A percentile compares a stretch with the other conserved stretches of the same genome.
Evolutionary conservation across 2,888 invertebrate species (phyloP).

Genomic region (Agapostemon virescens): DNA sequence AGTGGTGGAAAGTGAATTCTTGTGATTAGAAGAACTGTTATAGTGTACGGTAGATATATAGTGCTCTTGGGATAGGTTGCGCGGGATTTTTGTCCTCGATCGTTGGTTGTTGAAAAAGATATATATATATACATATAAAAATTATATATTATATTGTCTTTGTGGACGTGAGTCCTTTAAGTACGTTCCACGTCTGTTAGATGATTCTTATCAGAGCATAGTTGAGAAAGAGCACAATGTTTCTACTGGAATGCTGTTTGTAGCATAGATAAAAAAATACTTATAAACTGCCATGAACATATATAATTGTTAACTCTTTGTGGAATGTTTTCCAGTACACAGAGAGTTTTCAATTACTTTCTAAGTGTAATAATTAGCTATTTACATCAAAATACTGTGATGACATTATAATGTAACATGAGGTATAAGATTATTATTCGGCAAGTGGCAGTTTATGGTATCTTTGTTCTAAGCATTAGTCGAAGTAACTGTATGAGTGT

Average conservation of each 20-base stretch:
- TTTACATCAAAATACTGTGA: constrained; percentile 76
- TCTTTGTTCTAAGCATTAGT: constrained; percentile 51
- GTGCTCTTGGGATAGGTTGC: constrained; percentile 55
- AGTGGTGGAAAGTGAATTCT: constrained; percentile 68
- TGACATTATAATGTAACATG: constrained; percentile 71
- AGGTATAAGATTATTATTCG: constrained; percentile 63
- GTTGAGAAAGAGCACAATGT: constrained; percentile 55
- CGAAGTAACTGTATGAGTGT: constrained; percentile 48
- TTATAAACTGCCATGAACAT: constrained; percentile 69
- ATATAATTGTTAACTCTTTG: constrained; percentile 55
- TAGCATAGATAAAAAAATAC: constrained; percentile 62
- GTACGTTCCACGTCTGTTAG: constrained; percentile 43
- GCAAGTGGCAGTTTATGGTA: constrained; percentile 63
- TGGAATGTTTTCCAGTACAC: constrained; percentile 14
- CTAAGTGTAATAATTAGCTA: constrained; percentile 67
- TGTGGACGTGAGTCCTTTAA: constrained; percentile 39
- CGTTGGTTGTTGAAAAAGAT: constrained; percentile 58
- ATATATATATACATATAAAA: constrained; percentile 40
- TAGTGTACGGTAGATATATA: constrained; percentile 50
- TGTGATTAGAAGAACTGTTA: constrained; percentile 64
- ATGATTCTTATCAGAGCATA: constrained; percentile 41
- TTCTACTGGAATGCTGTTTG: constrained; percentile 65
- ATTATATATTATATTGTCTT: constrained; percentile 55
- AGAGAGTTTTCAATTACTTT: constrained; percentile 59
- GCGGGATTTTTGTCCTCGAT: constrained; percentile 42